Conservation (phyloP, 2,113 vertebrate species). For the Meles meles region DNA sequence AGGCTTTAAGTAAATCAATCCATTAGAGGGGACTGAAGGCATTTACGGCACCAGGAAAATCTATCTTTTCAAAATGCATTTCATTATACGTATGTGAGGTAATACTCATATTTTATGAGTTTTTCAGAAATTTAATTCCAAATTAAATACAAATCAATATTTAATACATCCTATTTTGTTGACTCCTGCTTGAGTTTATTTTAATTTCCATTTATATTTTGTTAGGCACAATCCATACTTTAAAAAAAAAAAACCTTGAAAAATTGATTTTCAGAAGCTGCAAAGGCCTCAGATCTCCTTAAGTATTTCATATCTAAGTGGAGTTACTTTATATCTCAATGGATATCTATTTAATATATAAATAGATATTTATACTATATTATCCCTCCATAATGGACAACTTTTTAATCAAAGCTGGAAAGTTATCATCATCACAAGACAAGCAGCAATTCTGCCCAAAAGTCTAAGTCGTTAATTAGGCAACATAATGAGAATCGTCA, state of each 20-base stretch:
- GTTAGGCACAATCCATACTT: neutral
- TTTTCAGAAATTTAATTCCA: neutral
- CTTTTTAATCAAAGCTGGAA: conserved; percentile 56
- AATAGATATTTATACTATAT: conserved; percentile 8
- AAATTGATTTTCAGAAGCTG: neutral
- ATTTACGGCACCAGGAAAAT: neutral
- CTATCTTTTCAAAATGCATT: neutral
- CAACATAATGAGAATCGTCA: conserved; percentile 22
- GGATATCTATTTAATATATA: neutral
- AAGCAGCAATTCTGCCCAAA: neutral
- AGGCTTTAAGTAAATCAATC: neutral
- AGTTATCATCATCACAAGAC: conserved; percentile 25
- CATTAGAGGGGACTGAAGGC: neutral
- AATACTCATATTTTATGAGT: neutral
- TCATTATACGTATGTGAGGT: neutral
- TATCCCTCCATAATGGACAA: conserved; percentile 39
- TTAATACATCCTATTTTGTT: neutral
- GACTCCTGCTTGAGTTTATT: neutral
- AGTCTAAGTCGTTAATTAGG: conserved; percentile 45
- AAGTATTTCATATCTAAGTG: neutral
- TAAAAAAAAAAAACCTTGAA: neutral
- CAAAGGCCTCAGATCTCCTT: neutral
- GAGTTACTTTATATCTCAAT: neutral
- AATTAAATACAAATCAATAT: neutral
- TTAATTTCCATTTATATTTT: neutral